These are phyloP conservation scores for Corythaixoides concolor DNA, from an alignment of 2,113 vertebrate species.

Conservation along the genomic window DNA sequence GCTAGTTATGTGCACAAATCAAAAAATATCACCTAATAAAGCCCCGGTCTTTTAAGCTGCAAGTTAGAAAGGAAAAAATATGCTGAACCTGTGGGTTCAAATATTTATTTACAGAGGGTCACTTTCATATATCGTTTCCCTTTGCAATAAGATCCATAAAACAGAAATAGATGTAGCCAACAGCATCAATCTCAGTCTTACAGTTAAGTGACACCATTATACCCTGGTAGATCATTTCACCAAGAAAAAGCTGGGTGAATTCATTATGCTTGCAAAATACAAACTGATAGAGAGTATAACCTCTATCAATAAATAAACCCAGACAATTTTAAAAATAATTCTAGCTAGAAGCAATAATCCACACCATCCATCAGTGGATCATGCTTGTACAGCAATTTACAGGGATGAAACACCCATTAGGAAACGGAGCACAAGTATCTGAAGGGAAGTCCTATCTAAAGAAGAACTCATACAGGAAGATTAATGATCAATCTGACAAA, in stretches of 20 bases:
- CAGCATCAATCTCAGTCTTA: not conserved
- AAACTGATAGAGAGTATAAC: not conserved
- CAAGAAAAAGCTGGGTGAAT: not conserved
- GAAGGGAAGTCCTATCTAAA: not conserved
- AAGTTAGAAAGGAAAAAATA: not conserved
- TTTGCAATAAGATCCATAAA: not conserved
- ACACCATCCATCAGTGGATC: not conserved
- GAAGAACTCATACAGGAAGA: not conserved
- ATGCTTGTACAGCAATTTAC: not conserved
- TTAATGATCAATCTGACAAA: not conserved
- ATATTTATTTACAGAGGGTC: not conserved
- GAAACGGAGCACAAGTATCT: not conserved
- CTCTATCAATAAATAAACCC: not conserved
- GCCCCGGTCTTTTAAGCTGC: not conserved
- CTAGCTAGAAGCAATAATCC: not conserved
- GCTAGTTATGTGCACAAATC: fast-evolving
- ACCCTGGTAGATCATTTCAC: not conserved
- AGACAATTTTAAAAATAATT: not conserved
- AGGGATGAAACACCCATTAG: not conserved
- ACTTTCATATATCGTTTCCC: not conserved
- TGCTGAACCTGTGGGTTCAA: not conserved
- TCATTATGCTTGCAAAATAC: not conserved
- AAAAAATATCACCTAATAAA: not conserved
- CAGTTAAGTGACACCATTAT: not conserved
- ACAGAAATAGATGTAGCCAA: not conserved